These are phyloP conservation scores for Phasia obesa DNA, from an alignment of 2,888 invertebrate species.

Conservation along the genomic window DNA sequence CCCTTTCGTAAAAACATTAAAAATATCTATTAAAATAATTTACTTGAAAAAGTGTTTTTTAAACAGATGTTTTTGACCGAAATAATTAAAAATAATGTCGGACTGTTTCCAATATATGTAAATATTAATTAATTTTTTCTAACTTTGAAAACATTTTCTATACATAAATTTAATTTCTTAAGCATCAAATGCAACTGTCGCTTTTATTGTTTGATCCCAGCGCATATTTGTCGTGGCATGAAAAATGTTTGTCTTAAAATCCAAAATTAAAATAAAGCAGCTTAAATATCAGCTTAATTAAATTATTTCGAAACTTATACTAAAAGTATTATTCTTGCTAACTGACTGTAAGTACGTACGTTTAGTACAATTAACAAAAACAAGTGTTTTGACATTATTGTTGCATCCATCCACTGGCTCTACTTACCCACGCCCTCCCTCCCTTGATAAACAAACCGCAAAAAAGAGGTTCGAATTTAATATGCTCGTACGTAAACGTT, in stretches of 20 bases:
- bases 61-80: too few relatives aligned
- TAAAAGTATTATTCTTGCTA: conserved; percentile 1
- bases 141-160: too few relatives aligned
- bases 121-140: too few relatives aligned
- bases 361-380: conserved; percentile 11
- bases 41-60: too few relatives aligned
- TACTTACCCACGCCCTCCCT: conserved; percentile 7
- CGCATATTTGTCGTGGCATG: neutral
- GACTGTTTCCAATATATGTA: too few relatives aligned
- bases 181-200: too few relatives aligned
- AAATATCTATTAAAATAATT: too few relatives aligned
- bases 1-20: too few relatives aligned
- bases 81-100: too few relatives aligned
- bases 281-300: conserved; percentile 39
- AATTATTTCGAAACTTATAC: conserved; percentile 25
- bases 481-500: conserved; percentile 14
- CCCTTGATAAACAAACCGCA: neutral
- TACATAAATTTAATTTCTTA: too few relatives aligned
- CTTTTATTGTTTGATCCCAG: too few relatives aligned
- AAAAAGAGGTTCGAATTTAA: conserved; percentile 23
- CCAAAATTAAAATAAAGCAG: neutral
- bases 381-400: neutral
- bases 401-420: conserved; percentile 5
- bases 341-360: neutral
- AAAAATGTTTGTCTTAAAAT: neutral